Evolutionary conservation across 2,113 vertebrate species (phyloP).

Genomic region (Cnemophilus loriae): DNA sequence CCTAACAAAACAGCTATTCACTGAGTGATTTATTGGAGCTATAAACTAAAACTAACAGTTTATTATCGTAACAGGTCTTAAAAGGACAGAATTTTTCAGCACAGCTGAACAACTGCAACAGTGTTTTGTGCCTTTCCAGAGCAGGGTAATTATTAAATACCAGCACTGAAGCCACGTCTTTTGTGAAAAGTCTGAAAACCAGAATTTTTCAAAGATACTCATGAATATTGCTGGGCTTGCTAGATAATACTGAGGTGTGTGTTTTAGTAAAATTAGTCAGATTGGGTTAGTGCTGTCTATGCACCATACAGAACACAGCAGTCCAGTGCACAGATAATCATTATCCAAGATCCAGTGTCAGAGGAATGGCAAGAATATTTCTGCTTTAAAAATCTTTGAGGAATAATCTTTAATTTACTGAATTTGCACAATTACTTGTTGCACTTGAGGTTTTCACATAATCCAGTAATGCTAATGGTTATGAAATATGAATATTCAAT

Average conservation of each 20-base stretch:
- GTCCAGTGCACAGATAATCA: neutral
- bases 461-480: neutral
- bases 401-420: neutral
- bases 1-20: conserved; percentile 66
- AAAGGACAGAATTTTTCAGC: conserved; percentile 54
- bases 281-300: neutral
- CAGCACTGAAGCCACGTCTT: neutral
- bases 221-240: neutral
- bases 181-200: conserved; percentile 28
- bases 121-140: conserved; percentile 46
- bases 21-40: conserved; percentile 53
- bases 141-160: conserved; percentile 28
- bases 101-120: conserved; percentile 51
- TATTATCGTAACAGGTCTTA: conserved; percentile 61
- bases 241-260: neutral
- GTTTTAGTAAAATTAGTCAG: neutral
- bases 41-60: conserved; percentile 68
- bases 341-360: neutral
- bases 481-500: neutral
- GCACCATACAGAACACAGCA: neutral
- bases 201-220: neutral
- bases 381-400: neutral
- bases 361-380: neutral
- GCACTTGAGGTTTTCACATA: neutral
- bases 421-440: neutral